Evolutionary conservation across 2,113 vertebrate genomes (phyloP).

Genomic region (Cervus canadensis): DNA sequence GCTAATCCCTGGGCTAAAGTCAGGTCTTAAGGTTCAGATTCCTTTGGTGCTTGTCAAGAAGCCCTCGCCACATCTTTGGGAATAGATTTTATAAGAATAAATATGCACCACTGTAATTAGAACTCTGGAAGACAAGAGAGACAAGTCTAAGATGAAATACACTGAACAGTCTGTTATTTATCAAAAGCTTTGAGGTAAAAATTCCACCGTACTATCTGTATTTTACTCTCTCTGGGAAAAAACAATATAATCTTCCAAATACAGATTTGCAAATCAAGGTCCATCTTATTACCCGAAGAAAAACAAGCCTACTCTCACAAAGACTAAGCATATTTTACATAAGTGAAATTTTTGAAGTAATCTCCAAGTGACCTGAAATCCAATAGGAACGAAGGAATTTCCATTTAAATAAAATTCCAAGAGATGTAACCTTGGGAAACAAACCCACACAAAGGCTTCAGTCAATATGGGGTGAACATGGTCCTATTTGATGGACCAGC

Average conservation of each 20-base stretch:
- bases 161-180: background rate
- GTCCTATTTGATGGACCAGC: background rate
- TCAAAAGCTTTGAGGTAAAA: background rate
- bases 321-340: background rate
- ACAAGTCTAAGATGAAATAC: background rate
- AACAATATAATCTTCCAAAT: background rate
- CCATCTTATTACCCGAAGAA: background rate
- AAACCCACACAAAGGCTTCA: background rate
- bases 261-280: background rate
- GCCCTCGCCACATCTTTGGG: background rate
- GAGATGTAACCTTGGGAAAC: background rate
- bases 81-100: background rate
- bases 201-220: background rate
- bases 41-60: background rate
- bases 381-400: background rate
- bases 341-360: background rate
- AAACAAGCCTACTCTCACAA: background rate
- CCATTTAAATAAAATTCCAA: background rate
- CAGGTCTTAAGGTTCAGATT: background rate
- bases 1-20: background rate
- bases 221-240: background rate
- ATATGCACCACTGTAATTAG: background rate
- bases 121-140: background rate
- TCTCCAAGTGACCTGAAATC: background rate
- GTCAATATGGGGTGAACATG: background rate